Base-by-base conservation (phyloP, 1,140 invertebrate species). In the Aphidius gifuensis region DNA sequence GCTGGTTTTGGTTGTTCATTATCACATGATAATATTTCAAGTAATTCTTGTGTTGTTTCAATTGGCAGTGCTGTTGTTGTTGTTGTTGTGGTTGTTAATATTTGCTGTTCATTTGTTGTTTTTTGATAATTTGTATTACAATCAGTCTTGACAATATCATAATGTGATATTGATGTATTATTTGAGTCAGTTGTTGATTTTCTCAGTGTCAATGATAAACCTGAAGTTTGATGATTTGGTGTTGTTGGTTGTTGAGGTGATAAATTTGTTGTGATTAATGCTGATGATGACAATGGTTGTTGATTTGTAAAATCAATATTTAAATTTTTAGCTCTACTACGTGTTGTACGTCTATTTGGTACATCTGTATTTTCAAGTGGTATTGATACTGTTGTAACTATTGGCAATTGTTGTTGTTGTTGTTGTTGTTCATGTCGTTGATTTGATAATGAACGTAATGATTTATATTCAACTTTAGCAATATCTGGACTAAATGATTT, bases 101-200 rank as follows among this genome's bases (percentile, higher is more conserved):
- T 76, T 42, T 74, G 61, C 7, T 74, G 75, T 58, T 80, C 76
- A 23, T 74, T 69, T n/a, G 66, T 57, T n/a, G 71, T 61, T 53
- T 78, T 77, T 32, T 62, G 55, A 60, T 68, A 71, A 21, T 67
- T 69, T 44, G 76, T 67, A 61, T 70, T 69, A 61, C 72, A 73
- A 56, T 80, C 78, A 77, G 79, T 79, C 76, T 80, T 81, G 62
- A 81, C 80, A 69, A 83, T 83, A 61, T 83, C 84, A 49, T 85
- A 82, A 69, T 86, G 85, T 64, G 84, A 84, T 66, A 84, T 83
- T 39, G 83, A 80, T 16, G 85, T 80, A 66, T 86, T 82, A 64
- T 83, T 83, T 53, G 83, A 82, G 65, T 80, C 79, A 5, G 72
- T 77, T 9, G 77, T 70, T 9, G 77, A 78, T 61, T 81, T 81